phyloP scores from a whole-genome alignment of 2,888 invertebrate species.

The Prosopocoilus inquinatus region DNA sequence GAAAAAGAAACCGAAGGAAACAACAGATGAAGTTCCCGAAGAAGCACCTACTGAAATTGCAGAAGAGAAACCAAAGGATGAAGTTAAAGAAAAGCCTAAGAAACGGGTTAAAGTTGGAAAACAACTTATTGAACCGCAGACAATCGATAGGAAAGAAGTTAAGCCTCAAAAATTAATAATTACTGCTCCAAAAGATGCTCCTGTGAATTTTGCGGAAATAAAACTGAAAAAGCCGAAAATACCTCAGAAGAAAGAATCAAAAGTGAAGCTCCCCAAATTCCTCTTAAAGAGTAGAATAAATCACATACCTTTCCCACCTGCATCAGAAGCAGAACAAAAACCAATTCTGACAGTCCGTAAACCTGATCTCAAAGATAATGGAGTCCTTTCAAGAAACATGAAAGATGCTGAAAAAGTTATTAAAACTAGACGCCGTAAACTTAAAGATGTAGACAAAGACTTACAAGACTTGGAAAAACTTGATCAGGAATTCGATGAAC shows the following conservation, averaged over 20 bases:
- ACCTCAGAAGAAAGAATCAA: constrained; percentile 37
- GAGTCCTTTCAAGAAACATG: constrained; percentile 52
- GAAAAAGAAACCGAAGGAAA: constrained; percentile 18
- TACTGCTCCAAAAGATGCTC: constrained; percentile 50
- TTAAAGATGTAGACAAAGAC: constrained; percentile 45
- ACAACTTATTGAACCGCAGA: constrained; percentile 48
- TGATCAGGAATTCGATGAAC: constrained; percentile 48
- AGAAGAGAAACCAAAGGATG: constrained; percentile 21
- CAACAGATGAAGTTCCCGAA: constrained; percentile 12
- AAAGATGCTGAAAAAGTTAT: constrained; percentile 49
- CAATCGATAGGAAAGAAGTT: constrained; percentile 61
- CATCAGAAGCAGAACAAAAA: constrained; percentile 39
- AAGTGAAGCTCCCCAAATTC: constrained; percentile 59
- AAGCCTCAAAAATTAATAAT: constrained; percentile 62
- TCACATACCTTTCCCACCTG: constrained; percentile 52
- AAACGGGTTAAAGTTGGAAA: constrained; percentile 14
- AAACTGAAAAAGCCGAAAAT: constrained; percentile 57
- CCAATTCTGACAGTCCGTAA: constrained; percentile 44
- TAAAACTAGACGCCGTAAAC: constrained; percentile 44
- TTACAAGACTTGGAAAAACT: constrained; percentile 48
- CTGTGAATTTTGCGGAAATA: constrained; percentile 61
- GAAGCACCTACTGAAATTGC: constrained; percentile 20
- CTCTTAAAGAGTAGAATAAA: constrained; percentile 71
- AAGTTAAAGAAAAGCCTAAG: constrained; percentile 24
- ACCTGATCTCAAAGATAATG: constrained; percentile 45